phyloP scores from a whole-genome alignment of 2,797 vertebrate species.

The Catostomus latipinnis region DNA sequence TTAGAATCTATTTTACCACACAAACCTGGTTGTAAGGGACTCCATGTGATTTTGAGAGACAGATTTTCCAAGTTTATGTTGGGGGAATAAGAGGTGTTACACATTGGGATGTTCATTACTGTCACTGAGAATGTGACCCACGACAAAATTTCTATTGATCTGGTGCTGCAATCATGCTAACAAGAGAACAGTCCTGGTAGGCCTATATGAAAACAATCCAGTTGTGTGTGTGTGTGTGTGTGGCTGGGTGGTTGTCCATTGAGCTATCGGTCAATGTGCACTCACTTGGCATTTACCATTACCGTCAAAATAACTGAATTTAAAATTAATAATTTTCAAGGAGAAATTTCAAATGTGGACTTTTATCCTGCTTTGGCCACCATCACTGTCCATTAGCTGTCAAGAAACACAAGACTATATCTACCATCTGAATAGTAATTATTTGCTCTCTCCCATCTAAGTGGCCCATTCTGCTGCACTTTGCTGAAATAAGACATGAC shows the following conservation, averaged over 20 bases:
- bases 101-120: constrained; percentile 66
- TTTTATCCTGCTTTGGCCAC: constrained; percentile 20
- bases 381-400: constrained; percentile 24
- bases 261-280: constrained; percentile 28
- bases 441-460: constrained; percentile 16
- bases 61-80: constrained; percentile 57
- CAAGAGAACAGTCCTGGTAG: constrained; percentile 61
- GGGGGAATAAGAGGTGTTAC: constrained; percentile 58
- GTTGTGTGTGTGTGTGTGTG: constrained; percentile 10
- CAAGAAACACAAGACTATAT: constrained; percentile 35
- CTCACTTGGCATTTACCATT: constrained; percentile 28
- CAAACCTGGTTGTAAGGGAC: constrained; percentile 26
- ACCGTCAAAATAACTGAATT: constrained; percentile 40
- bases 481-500: constrained; percentile 60
- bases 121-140: constrained; percentile 72
- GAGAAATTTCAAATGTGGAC: constrained; percentile 35
- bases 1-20: too few species aligned
- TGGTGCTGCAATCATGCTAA: constrained; percentile 69
- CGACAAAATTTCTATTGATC: constrained; percentile 70
- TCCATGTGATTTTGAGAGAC: constrained; percentile 52
- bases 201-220: constrained; percentile 43
- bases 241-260: neutral
- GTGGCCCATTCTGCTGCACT: constrained; percentile 10
- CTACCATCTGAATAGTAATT: constrained; percentile 33
- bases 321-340: constrained; percentile 18